Base-by-base conservation (phyloP, 1,140 invertebrate species). In the Triops cancriformis region DNA sequence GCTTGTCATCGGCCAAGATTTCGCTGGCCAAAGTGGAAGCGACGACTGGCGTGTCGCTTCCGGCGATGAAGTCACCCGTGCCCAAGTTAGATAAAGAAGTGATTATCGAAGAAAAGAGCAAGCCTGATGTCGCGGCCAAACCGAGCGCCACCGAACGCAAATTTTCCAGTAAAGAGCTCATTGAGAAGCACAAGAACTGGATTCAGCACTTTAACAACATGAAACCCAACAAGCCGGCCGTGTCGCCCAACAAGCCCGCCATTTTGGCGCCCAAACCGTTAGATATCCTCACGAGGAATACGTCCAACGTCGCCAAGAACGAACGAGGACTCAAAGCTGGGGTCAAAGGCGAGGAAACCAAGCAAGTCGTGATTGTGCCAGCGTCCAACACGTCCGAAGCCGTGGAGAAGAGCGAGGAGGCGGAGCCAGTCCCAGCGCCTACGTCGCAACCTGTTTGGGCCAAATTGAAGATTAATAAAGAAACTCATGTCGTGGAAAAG, bases 101-200 rank as follows among this genome's bases (percentile, higher is more conserved):
- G 18, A 51, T 76, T n/a, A 27, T 45, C 51, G 51, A 64, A 64
- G 51, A 64, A 64, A 64, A 64, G 51, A 23, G 11, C 26, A 78
- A 74, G 41, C 77, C 72, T 12, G 81, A 90, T 81, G 84, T 88
- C 79, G 83, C 84, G 0, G 87, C 87, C 11, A 88, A 88, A 77
- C 91, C 91, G 0, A 91, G 93, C 79, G 93, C 93, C 84, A 91
- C 92, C 1, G 92, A 94, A 82, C 86, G 92, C 41, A 90, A 92
- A 81, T 90, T 94, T 78, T 94, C 94, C 81, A 91, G 90, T 10
- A 90, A 93, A 76, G 93, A 95, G 83, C 85, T 95, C 14, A 94
- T 95, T 64, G 93, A 95, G 83, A 94, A 94, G 81, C 93, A 94
- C 81, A 90, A 91, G 82, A 95, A 95, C 84, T 95, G 93, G 93